phyloP scores from a whole-genome alignment of 2,113 vertebrate species.

The Cygnus buccinator region DNA sequence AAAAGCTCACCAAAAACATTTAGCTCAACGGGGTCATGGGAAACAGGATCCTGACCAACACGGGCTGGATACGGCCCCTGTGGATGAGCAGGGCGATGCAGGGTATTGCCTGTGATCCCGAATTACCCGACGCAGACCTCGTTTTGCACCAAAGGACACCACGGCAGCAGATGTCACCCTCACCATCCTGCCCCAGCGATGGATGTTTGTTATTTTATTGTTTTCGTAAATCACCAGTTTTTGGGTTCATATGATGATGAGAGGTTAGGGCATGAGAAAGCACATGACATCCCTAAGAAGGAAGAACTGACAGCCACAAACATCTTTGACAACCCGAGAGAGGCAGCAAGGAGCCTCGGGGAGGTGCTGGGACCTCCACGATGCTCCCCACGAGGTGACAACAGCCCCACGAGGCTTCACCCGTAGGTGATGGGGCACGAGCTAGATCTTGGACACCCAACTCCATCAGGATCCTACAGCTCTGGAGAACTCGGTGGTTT shows the following conservation, averaged over 20 bases:
- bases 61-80: rapidly evolving
- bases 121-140: not conserved
- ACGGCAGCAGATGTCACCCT: not conserved
- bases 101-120: not conserved
- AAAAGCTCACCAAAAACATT: not conserved
- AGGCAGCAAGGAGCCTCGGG: not conserved
- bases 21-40: not conserved
- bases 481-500: not conserved
- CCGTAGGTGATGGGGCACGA: rapidly evolving
- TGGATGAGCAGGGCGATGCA: rapidly evolving
- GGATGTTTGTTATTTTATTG: too few species aligned
- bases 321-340: not conserved
- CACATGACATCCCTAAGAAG: not conserved
- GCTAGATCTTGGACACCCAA: not conserved
- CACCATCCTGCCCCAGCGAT: rapidly evolving
- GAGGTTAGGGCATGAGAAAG: not conserved
- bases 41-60: not conserved
- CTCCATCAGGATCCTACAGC: not conserved
- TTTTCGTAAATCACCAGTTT: not conserved
- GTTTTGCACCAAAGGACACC: not conserved
- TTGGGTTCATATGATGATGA: not conserved
- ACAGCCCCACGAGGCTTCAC: not conserved
- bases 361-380: not conserved
- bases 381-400: not conserved
- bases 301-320: not conserved